Evolutionary conservation across 2,113 vertebrate genomes (phyloP).

Genomic region (Channa argus): DNA sequence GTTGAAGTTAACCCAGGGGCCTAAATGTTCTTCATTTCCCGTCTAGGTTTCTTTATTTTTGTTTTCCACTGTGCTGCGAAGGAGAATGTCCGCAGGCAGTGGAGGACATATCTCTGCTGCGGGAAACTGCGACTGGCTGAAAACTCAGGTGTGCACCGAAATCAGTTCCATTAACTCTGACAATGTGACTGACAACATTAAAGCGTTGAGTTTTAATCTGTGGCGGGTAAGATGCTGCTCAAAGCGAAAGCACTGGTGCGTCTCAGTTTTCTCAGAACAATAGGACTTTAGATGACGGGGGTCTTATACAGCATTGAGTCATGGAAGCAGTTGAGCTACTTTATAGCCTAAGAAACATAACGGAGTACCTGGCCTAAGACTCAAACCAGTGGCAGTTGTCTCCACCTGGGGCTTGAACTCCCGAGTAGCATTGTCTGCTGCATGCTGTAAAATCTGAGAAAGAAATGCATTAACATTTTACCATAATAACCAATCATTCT

Average conservation of each 20-base stretch:
- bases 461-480: too few species aligned
- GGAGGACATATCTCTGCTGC: conserved; percentile 94
- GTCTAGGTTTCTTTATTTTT: conserved; percentile 94
- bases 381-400: too few species aligned
- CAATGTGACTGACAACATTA: neutral
- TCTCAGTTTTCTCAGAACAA: neutral
- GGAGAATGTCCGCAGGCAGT: conserved; percentile 93
- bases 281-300: too few species aligned
- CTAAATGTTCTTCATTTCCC: conserved; percentile 1
- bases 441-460: too few species aligned
- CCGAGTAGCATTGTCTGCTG: too few species aligned
- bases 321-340: too few species aligned
- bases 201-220: too few species aligned
- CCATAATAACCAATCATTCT: too few species aligned
- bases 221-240: neutral
- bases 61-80: conserved; percentile 95
- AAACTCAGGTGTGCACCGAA: conserved; percentile 86
- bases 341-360: too few species aligned
- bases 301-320: too few species aligned
- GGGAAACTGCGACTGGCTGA: conserved; percentile 90
- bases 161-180: neutral
- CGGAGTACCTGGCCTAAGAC: too few species aligned
- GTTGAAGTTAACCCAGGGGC: neutral
- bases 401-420: too few species aligned
- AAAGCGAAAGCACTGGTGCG: neutral